Evolutionary conservation across 2,113 vertebrate genomes (phyloP), one percentile per base, ranked within the genome.

Genomic region (Ranitomeya imitator): DNA sequence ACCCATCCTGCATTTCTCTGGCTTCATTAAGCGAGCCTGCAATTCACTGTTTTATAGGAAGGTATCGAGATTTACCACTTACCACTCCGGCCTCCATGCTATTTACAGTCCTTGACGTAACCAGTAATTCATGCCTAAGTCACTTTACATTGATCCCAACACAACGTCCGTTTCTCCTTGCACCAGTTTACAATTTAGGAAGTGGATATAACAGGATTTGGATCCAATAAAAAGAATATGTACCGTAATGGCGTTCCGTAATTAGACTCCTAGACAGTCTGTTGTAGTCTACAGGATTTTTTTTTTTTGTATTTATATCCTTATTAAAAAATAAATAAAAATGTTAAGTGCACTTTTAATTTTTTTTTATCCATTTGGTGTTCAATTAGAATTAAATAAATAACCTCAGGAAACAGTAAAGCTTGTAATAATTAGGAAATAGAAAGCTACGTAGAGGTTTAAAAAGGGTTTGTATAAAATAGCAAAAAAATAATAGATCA

Each of bases 91-190:
- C 69, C 52, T 11, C 1, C 7, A 0, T 59, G 79, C 55, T 61
- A 82, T 80, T 82, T 51, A 26, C 59, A 54, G 74, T 4, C 7
- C 51, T 11, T 45, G 60, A 65, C 19, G 37, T 15, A 54, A 19
- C 76, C 55, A 19, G 59, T 60, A 54, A 79, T 65, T 79, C 31
- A n/a, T 54, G 37, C 7, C n/a, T 65, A 65, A 65, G 74, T 79
- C 74, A 79, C 85, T 79, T 86, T 86, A 60, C 85, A 86, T 86
- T 86, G 85, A 78, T 86, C 63, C 3, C 5, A 52, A 69, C 31
- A 83, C 59, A 63, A 13, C 61, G 7, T 63, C 74, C 76, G 67
- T 79, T 55, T 51, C 12, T 31, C 73, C 69, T 6, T 79, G 90
- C 69, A 85, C 23, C 13, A 45, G 73, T 45, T 76, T 60, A 9